phyloP scores from a whole-genome alignment of 2,797 vertebrate genomes.

The Clarias laeviceps region DNA sequence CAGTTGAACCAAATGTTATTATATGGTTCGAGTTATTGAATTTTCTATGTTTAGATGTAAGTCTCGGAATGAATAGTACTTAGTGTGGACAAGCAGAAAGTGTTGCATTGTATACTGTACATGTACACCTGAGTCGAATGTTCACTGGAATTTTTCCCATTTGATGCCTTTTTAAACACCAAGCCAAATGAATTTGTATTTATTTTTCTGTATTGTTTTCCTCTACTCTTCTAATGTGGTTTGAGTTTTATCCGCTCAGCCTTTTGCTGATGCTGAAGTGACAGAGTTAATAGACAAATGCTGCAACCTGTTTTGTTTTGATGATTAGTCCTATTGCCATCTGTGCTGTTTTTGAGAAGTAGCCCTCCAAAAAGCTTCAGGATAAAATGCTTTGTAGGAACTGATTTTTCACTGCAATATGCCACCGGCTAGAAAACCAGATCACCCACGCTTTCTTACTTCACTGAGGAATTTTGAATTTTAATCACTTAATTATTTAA shows the following conservation, averaged over 20 bases:
- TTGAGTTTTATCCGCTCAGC: conserved; percentile 41
- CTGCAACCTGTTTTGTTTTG: conserved; percentile 59
- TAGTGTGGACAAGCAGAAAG: conserved; percentile 7
- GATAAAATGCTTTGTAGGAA: conserved; percentile 36
- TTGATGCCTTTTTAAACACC: background rate
- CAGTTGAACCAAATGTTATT: background rate
- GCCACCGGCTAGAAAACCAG: conserved; percentile 32
- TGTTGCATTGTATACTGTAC: background rate
- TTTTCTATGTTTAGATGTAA: conserved; percentile 9
- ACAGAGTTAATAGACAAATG: conserved; percentile 56
- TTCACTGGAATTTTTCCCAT: background rate
- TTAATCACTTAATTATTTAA: conserved; percentile 27
- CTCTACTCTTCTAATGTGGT: conserved; percentile 33
- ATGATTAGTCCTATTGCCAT: conserved; percentile 58
- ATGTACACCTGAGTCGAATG: background rate
- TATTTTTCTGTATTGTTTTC: conserved; percentile 2
- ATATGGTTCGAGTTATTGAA: background rate
- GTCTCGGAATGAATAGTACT: background rate
- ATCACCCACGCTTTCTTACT: conserved; percentile 24
- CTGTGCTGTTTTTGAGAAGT: conserved; percentile 55
- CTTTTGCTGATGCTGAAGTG: conserved; percentile 50
- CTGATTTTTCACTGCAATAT: conserved; percentile 26
- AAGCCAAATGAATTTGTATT: background rate
- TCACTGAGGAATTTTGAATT: conserved; percentile 23
- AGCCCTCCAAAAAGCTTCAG: conserved; percentile 46